Percentiles rank a stretch among this genome's conserved stretches.
Evolutionary conservation across 2,797 vertebrate species (phyloP).

Genomic region (Megalops cyprinoides): DNA sequence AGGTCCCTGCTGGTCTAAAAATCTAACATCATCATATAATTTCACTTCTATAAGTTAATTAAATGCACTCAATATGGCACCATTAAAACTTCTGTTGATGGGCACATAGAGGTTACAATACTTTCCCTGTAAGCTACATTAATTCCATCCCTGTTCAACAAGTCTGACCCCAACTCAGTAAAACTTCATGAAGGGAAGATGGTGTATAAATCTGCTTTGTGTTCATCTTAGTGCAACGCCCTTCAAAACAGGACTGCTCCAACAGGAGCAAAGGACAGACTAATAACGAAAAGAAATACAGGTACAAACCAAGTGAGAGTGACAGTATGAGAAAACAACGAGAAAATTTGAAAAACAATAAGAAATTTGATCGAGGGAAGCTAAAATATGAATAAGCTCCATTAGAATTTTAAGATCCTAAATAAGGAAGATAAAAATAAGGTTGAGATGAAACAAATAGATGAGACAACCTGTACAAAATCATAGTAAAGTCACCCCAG

Average conservation of each 20-base stretch:
- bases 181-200: neutral
- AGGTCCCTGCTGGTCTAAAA: conserved; percentile 25
- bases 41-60: too few relatives aligned
- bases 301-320: neutral
- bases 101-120: neutral
- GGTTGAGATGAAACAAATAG: conserved; percentile 1
- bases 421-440: neutral
- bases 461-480: neutral
- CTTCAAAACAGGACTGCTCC: neutral
- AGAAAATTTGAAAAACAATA: neutral
- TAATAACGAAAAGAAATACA: neutral
- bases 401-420: too few relatives aligned
- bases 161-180: neutral
- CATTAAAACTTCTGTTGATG: too few relatives aligned
- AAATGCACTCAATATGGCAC: too few relatives aligned
- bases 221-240: neutral
- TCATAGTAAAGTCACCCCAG: neutral
- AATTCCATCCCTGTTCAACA: neutral
- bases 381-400: neutral
- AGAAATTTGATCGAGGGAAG: neutral
- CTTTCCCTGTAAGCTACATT: neutral
- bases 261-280: neutral
- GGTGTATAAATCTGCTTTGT: neutral
- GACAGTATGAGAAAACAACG: neutral
- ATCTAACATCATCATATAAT: too few relatives aligned